phyloP scores from a whole-genome alignment of 2,888 invertebrate genomes.

The Euplagia quadripunctaria region DNA sequence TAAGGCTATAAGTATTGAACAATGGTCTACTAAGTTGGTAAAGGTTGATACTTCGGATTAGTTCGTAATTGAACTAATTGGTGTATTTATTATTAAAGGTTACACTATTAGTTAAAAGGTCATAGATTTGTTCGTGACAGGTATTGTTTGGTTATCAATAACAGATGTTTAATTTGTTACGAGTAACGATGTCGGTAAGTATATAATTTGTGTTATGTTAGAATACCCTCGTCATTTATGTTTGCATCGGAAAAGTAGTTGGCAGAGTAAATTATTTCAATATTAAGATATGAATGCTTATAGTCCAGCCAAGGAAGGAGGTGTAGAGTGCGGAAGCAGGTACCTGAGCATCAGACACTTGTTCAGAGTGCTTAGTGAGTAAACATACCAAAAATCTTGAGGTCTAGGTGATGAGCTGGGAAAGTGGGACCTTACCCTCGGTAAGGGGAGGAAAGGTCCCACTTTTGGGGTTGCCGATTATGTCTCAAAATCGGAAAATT shows the following conservation, averaged over 20 bases:
- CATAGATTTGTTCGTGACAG: neutral
- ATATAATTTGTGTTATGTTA: neutral
- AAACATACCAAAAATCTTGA: no score
- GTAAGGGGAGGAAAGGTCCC: no score
- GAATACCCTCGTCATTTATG: neutral
- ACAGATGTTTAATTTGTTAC: neutral
- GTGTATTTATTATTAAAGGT: constrained; percentile 33
- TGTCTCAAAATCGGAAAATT: no score
- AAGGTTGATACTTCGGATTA: constrained; percentile 39
- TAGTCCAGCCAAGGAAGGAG: no score
- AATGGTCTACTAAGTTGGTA: constrained; percentile 35
- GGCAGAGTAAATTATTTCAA: neutral
- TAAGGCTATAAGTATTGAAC: constrained; percentile 40
- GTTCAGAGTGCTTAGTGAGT: no score
- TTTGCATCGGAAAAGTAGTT: neutral
- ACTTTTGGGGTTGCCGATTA: no score
- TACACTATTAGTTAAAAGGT: constrained; percentile 29
- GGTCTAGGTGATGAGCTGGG: no score
- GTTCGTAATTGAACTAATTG: constrained; percentile 40
- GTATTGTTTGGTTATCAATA: neutral
- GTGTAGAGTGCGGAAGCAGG: no score
- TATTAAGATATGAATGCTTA: no score
- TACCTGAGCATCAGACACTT: no score
- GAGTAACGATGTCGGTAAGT: neutral
- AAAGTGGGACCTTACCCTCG: no score